Evolutionary conservation across 2,888 invertebrate genomes (phyloP).

Genomic region (Xanthorhoe designata): DNA sequence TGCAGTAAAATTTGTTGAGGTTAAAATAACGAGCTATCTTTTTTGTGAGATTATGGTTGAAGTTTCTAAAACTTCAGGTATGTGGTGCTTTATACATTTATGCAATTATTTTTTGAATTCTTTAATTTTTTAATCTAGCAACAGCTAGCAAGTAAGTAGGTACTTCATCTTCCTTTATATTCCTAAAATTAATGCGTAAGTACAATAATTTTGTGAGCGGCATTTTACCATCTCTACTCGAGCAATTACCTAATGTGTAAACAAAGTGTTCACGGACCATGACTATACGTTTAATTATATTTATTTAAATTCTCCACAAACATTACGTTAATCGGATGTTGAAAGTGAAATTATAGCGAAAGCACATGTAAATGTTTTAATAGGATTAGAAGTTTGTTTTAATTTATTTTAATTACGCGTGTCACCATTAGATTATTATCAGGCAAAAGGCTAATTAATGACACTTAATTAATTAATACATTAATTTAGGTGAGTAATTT

Average conservation of each 20-base stretch:
- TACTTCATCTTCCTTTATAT: no score
- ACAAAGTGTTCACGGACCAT: conserved; percentile 57
- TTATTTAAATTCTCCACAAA: conserved; percentile 43
- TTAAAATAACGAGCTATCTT: no score
- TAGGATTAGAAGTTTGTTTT: conserved; percentile 18
- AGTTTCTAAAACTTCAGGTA: no score
- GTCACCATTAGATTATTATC: conserved; percentile 15
- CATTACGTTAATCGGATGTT: conserved; percentile 40
- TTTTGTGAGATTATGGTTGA: no score
- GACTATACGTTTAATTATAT: conserved; percentile 50
- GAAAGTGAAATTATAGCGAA: conserved; percentile 61
- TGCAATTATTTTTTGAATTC: no score
- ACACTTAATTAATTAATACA: background rate
- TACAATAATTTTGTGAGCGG: conserved; percentile 3
- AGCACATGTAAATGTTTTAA: conserved; percentile 38
- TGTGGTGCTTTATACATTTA: no score
- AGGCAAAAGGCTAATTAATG: conserved; percentile 1
- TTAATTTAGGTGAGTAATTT: background rate
- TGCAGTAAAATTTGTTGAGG: background rate
- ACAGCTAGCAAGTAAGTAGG: no score
- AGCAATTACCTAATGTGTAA: conserved; percentile 59
- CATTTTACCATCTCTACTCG: conserved; percentile 12
- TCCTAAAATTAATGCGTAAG: background rate
- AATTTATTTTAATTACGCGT: conserved; percentile 18
- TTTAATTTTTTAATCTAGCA: no score